Conservation (phyloP, 2,113 vertebrate species). For the Varanus komodoensis region DNA sequence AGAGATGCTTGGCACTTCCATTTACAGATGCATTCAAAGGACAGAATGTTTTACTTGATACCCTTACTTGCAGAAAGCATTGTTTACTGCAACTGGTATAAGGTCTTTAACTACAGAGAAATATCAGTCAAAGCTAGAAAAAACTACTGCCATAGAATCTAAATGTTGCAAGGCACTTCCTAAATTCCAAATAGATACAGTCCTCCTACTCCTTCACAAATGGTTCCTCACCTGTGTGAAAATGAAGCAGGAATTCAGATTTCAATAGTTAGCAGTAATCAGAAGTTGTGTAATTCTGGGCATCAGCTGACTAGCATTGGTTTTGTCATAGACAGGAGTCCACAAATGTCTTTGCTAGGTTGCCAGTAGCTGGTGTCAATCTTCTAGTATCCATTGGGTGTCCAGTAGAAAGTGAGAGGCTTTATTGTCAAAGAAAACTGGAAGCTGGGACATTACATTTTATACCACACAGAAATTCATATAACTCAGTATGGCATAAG, state of each 20-base stretch:
- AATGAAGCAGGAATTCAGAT: background rate
- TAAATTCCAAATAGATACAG: background rate
- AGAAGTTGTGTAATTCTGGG: conserved; percentile 1
- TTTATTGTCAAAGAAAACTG: background rate
- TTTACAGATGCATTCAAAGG: background rate
- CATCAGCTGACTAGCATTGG: conserved; percentile 70
- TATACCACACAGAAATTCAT: too few species aligned
- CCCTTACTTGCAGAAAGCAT: background rate
- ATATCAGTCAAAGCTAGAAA: background rate
- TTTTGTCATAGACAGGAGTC: conserved; percentile 9
- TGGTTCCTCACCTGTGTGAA: background rate
- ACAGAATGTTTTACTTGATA: background rate
- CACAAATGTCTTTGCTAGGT: conserved; percentile 10
- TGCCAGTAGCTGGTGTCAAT: background rate
- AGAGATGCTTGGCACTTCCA: background rate
- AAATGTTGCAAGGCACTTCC: background rate
- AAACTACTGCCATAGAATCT: background rate
- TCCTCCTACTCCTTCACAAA: background rate
- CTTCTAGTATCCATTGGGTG: background rate
- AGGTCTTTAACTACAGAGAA: background rate
- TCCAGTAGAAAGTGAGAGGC: background rate
- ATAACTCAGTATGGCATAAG: background rate
- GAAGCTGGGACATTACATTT: background rate
- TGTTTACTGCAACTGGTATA: background rate
- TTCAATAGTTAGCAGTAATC: conserved; percentile 17